These are phyloP conservation scores for Electrophaes corylata DNA, from an alignment of 2,888 invertebrate genomes.

Conservation along the genomic window DNA sequence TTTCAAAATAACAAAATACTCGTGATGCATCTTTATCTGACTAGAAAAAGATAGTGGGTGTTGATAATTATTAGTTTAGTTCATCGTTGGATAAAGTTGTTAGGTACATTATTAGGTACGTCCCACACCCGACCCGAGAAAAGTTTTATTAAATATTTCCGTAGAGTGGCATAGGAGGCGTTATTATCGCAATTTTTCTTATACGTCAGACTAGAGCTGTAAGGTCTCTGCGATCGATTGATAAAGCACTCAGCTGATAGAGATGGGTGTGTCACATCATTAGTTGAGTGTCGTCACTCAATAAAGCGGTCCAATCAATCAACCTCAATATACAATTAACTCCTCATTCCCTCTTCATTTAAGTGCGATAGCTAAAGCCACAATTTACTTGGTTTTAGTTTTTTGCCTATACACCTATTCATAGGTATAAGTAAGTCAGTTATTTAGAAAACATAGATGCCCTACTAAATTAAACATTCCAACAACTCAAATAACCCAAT, in stretches of 20 bases:
- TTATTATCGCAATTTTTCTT: constrained; percentile 1
- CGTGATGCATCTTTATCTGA: too few relatives aligned
- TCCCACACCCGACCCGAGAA: background rate
- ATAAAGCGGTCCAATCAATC: constrained; percentile 28
- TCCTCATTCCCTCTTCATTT: constrained; percentile 15
- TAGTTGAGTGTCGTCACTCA: constrained; percentile 34
- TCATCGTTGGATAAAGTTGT: constrained; percentile 1
- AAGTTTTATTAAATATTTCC: background rate
- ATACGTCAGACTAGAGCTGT: constrained; percentile 9
- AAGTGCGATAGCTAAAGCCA: constrained; percentile 1
- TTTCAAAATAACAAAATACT: too few relatives aligned
- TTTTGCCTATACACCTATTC: too few relatives aligned
- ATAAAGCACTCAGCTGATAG: constrained; percentile 35
- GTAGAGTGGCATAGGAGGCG: background rate
- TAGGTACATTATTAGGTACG: too few relatives aligned
- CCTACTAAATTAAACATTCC: too few relatives aligned
- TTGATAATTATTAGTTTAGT: constrained; percentile 6
- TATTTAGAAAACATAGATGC: too few relatives aligned
- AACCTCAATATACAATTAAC: constrained; percentile 18
- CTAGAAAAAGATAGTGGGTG: background rate
- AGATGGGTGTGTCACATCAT: constrained; percentile 38
- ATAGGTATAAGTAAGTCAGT: too few relatives aligned
- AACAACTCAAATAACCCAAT: too few relatives aligned
- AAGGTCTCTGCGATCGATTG: constrained; percentile 28
- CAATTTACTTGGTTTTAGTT: too few relatives aligned